phyloP scores from a whole-genome alignment of 1,140 invertebrate species.

The Plutomurus gul region DNA sequence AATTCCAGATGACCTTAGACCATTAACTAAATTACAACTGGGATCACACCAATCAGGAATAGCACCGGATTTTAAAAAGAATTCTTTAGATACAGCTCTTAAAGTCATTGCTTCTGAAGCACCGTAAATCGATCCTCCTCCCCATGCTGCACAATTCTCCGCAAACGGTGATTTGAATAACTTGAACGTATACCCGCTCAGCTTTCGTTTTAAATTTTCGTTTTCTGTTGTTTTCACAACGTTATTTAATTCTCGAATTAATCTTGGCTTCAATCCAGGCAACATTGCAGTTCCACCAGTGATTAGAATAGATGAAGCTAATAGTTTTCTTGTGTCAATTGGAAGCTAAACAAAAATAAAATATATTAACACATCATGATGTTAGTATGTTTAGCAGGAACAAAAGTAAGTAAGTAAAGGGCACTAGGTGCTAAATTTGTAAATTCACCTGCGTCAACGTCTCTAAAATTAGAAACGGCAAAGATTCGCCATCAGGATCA shows the following conservation, averaged over 20 bases:
- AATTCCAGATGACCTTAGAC: not conserved
- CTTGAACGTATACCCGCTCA: constrained; percentile 38
- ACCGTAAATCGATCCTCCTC: constrained; percentile 77
- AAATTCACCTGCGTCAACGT: too few relatives aligned
- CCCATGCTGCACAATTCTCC: constrained; percentile 83
- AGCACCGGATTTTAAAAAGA: constrained; percentile 69
- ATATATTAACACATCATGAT: too few relatives aligned
- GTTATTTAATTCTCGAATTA: constrained; percentile 73
- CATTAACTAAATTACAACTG: not conserved
- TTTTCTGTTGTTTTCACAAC: constrained; percentile 68
- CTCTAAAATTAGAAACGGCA: constrained; percentile 81
- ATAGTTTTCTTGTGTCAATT: constrained; percentile 70
- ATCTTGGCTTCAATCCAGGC: constrained; percentile 74
- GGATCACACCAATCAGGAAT: constrained; percentile 80
- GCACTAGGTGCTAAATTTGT: too few relatives aligned
- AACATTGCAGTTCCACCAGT: constrained; percentile 83
- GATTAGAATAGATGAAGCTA: constrained; percentile 81
- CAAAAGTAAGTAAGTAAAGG: too few relatives aligned
- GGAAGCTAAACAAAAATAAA: constrained; percentile 65
- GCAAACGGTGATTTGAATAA: constrained; percentile 68
- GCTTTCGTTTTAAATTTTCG: constrained; percentile 72
- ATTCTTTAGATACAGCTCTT: constrained; percentile 74
- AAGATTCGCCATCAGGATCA: constrained; percentile 73
- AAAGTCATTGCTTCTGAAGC: constrained; percentile 76
- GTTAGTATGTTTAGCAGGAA: too few relatives aligned